These are phyloP conservation scores for Sitobion miscanthi DNA, from an alignment of 1,140 invertebrate species.

Conservation along the genomic window DNA sequence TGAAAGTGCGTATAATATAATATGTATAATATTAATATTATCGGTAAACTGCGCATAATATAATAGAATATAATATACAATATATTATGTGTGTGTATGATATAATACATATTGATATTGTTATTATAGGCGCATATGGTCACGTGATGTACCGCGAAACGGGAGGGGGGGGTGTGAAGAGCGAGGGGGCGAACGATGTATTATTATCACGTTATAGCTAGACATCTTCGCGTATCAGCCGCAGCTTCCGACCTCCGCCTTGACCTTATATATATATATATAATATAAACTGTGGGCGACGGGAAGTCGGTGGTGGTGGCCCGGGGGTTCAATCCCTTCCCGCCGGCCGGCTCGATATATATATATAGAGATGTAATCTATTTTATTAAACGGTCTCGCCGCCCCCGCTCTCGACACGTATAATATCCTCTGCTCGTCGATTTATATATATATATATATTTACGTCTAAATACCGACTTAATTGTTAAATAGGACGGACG, in stretches of 20 bases:
- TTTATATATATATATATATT: background rate
- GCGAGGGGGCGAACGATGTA: background rate
- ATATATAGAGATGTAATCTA: constrained; percentile 34
- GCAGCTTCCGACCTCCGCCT: constrained; percentile 17
- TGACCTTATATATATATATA: background rate
- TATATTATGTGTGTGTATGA: too few relatives aligned
- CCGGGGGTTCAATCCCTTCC: background rate
- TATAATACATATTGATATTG: background rate
- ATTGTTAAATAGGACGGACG: background rate
- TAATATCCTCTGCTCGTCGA: background rate
- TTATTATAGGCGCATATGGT: background rate
- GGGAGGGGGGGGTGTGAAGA: too few relatives aligned
- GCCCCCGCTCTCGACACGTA: background rate
- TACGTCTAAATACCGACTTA: background rate
- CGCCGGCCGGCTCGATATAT: background rate
- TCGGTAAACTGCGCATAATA: background rate
- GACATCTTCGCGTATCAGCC: constrained; percentile 9
- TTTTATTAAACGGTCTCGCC: constrained; percentile 44
- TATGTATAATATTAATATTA: background rate
- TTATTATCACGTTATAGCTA: background rate
- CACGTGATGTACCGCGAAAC: background rate
- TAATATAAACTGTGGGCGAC: too few relatives aligned
- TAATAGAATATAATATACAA: background rate
- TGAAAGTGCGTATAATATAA: background rate
- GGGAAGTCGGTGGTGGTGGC: background rate